Percentiles rank a stretch among this genome's conserved stretches.
These are phyloP conservation scores for Polyommatus icarus DNA, from an alignment of 2,888 invertebrate species.

Conservation along the genomic window DNA sequence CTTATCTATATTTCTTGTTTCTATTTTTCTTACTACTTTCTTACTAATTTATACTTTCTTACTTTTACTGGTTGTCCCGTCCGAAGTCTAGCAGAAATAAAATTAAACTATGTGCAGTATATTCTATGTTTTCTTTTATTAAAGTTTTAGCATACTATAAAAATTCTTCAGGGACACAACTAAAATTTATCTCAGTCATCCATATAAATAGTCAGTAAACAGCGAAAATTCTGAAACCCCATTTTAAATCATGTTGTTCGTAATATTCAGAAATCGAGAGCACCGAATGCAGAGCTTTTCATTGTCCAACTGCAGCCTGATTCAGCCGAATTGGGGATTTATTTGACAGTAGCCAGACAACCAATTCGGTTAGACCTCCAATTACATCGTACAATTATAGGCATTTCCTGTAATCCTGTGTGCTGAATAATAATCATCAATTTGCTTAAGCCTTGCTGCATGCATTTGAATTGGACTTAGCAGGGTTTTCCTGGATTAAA, in stretches of 20 bases:
- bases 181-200: no score
- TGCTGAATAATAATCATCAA: constrained; percentile 27
- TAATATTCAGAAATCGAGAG: constrained; percentile 12
- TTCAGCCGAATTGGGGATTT: constrained; percentile 43
- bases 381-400: constrained; percentile 38
- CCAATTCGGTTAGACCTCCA: constrained; percentile 41
- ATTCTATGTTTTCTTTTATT: no score
- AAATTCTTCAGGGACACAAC: no score
- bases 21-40: no score
- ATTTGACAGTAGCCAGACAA: constrained; percentile 41
- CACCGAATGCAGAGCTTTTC: constrained; percentile 38
- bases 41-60: no score
- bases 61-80: no score
- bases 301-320: constrained; percentile 41
- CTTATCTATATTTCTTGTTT: no score
- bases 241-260: constrained; percentile 26
- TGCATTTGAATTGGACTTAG: constrained; percentile 13
- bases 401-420: constrained; percentile 35
- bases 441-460: constrained; percentile 18
- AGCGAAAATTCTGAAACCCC: neutral
- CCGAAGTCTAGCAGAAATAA: no score
- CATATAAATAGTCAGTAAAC: no score
- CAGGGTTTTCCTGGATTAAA: neutral
- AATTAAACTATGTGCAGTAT: no score
- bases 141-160: no score